Evolutionary conservation across 2,113 vertebrate genomes (phyloP).

Genomic region (Tachycineta bicolor): DNA sequence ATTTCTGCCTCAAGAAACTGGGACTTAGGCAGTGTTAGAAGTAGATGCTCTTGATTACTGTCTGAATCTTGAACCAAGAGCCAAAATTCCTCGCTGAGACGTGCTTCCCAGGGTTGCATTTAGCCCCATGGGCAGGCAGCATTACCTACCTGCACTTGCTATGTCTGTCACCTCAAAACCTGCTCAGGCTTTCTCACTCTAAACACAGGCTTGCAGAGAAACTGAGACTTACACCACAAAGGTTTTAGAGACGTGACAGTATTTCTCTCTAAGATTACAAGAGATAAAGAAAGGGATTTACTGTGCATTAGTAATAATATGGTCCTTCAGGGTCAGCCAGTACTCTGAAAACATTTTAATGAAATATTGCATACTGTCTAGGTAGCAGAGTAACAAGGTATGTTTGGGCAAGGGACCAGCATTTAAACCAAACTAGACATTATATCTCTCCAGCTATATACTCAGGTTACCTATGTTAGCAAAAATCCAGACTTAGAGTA

Average conservation of each 20-base stretch:
- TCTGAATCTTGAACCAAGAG: background rate
- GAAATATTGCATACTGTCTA: background rate
- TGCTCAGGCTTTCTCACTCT: background rate
- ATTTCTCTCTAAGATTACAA: background rate
- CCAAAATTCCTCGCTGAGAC: background rate
- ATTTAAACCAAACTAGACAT: background rate
- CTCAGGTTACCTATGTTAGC: background rate
- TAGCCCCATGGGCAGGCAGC: background rate
- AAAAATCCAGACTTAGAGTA: background rate
- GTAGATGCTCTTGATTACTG: background rate
- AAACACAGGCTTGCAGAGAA: background rate
- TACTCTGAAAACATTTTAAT: background rate
- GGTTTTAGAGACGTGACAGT: background rate
- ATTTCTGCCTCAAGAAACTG: background rate
- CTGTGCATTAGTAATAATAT: background rate
- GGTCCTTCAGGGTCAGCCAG: background rate
- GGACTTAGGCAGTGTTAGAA: background rate
- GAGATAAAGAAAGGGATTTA: background rate
- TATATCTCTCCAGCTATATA: background rate
- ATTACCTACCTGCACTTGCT: background rate
- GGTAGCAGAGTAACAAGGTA: background rate
- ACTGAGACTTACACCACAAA: background rate
- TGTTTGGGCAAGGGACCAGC: background rate
- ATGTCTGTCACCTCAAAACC: background rate
- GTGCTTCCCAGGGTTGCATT: background rate